Evolutionary conservation across 2,797 vertebrate genomes (phyloP), one percentile per base, ranked within the genome.

Genomic region (Chlorospingus semifuscus): DNA sequence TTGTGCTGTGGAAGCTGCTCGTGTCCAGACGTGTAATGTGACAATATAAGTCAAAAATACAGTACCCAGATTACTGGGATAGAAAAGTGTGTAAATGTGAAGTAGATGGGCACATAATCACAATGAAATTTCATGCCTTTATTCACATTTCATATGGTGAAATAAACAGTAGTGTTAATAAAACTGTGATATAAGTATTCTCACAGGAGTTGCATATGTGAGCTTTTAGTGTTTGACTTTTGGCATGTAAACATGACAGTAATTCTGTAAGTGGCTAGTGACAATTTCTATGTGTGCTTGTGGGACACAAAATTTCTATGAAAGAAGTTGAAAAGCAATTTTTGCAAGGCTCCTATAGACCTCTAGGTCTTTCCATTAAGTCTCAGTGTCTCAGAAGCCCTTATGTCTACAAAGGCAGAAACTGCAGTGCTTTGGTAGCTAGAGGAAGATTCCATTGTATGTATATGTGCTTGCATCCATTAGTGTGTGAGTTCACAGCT

Each of bases 21-120:
- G 0, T 46, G 66, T 76, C 66, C 34, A 10, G 44, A 15, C 2
- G 11, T 1, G 3, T 78, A 64, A 41, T 0, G 1, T 57, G 49
- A 14, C 70, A n/a, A 20, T 46, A 0, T 6, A 74, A 88, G 46
- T 53, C 37, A 74, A n/a, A 47, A 34, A 37, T 3, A 18, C 5
- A 39, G 37, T 47, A 52, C 11, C 41, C 7, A 44, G 42, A 10
- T 39, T 30, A 9, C 61, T 85, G 1, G 2, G 15, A 19, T 13
- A 34, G 60, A 77, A 34, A 63, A 42, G n/a, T 6, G 11, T 24
- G 10, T 22, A 49, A 65, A 69, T 52, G 14, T 49, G 66, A n/a
- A 52, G 41, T 5, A 4, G 42, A 34, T 8, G 63, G 24, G 50
- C 56, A 15, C 27, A 3, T 6, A 39, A 15, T 44, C 47, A 26